Conservation (phyloP, 1,140 invertebrate genomes). For the Lordiphosa clarofinis region DNA sequence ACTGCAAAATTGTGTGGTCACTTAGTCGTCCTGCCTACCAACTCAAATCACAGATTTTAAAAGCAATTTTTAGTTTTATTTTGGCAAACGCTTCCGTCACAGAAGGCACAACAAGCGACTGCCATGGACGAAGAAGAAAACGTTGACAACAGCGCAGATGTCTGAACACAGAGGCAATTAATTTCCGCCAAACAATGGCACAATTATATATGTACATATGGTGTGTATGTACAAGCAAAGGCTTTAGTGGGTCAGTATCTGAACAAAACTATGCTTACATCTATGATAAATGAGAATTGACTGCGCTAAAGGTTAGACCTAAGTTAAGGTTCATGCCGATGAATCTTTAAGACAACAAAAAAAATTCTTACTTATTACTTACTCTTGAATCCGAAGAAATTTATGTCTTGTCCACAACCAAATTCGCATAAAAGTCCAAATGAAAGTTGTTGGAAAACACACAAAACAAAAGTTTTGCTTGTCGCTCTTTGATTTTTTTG, state of each 20-base stretch:
- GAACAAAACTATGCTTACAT: conserved; percentile 2
- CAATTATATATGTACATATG: conserved; percentile 20
- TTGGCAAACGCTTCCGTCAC: conserved; percentile 55
- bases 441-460: conserved; percentile 30
- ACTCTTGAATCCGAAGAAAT: conserved; percentile 4
- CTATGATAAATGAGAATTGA: no score
- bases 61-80: conserved; percentile 16
- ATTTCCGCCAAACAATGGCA: conserved; percentile 63
- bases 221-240: conserved; percentile 24
- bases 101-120: conserved; percentile 50
- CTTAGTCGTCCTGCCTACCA: no score
- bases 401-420: conserved; percentile 10
- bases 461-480: conserved; percentile 48
- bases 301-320: no score
- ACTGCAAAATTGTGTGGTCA: no score
- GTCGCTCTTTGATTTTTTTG: conserved; percentile 37
- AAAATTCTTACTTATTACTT: no score
- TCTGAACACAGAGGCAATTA: conserved; percentile 61
- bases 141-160: conserved; percentile 38
- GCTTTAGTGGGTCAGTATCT: conserved; percentile 34
- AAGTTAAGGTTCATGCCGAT: no score
- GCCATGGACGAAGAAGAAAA: conserved; percentile 6
- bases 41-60: not conserved
- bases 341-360: no score
- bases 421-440: conserved; percentile 43